Conservation (phyloP, 1,140 invertebrate genomes). For the Vollenhovia emeryi region DNA sequence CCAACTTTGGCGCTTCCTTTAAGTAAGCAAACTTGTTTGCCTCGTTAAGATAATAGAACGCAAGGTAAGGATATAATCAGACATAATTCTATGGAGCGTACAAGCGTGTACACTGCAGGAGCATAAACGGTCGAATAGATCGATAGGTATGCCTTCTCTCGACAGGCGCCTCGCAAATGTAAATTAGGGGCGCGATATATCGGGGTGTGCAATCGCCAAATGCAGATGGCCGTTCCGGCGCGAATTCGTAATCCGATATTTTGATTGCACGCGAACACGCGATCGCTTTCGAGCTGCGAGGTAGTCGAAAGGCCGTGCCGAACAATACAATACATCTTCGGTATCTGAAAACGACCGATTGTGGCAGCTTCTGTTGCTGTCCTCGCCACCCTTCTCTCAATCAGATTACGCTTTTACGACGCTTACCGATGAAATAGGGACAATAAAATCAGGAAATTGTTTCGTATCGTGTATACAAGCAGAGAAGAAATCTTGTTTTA, state of each 20-base stretch:
- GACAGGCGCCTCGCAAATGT: slow-evolving; percentile 32
- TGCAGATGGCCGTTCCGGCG: slow-evolving; percentile 78
- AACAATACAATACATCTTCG: not conserved
- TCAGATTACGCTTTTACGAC: not conserved
- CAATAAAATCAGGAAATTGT: not conserved
- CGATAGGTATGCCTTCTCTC: slow-evolving; percentile 47
- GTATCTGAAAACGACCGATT: slow-evolving; percentile 4
- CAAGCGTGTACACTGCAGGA: slow-evolving; percentile 17
- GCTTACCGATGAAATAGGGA: not conserved
- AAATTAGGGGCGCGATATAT: slow-evolving; percentile 66
- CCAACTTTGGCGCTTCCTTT: not conserved
- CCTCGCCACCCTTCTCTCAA: not conserved
- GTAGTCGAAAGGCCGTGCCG: slow-evolving; percentile 32
- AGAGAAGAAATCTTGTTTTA: not conserved
- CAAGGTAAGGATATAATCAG: slow-evolving; percentile 19
- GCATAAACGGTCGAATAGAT: slow-evolving; percentile 47
- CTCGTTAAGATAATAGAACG: slow-evolving; percentile 10
- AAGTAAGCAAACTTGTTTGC: not conserved
- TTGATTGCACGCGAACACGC: slow-evolving; percentile 76
- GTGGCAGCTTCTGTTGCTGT: not conserved
- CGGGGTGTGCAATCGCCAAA: slow-evolving; percentile 71
- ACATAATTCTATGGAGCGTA: not conserved
- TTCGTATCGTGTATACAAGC: not conserved
- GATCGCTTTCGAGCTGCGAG: slow-evolving; percentile 55
- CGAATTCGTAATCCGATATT: slow-evolving; percentile 77